phyloP scores from a whole-genome alignment of 1,140 invertebrate genomes.

The Drosophila ogumai region DNA sequence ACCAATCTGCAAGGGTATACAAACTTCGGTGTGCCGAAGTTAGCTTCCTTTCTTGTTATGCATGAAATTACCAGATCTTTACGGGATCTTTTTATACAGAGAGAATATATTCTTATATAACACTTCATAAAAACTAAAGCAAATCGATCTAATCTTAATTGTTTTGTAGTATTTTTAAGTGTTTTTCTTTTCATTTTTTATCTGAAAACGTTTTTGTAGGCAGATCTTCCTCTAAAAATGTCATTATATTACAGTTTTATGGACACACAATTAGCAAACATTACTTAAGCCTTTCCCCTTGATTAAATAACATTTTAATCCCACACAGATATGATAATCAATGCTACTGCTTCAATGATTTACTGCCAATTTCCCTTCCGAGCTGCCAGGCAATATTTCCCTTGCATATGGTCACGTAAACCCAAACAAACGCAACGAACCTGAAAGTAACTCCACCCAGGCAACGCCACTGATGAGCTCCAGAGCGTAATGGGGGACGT shows the following conservation, averaged over 20 bases:
- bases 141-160: too few species aligned
- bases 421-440: constrained; percentile 20
- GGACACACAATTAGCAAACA: neutral
- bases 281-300: neutral
- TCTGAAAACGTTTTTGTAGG: neutral
- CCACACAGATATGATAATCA: constrained; percentile 11
- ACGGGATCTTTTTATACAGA: neutral
- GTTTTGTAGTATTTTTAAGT: neutral
- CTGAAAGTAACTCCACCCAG: constrained; percentile 18
- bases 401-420: constrained; percentile 50
- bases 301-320: constrained; percentile 9
- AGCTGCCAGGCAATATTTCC: constrained; percentile 25
- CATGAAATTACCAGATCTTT: too few species aligned
- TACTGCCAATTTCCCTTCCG: constrained; percentile 25
- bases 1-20: too few species aligned
- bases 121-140: too few species aligned
- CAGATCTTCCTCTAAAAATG: neutral
- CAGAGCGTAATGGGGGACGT: neutral
- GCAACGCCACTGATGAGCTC: constrained; percentile 1
- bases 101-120: neutral
- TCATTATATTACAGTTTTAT: neutral
- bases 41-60: too few species aligned
- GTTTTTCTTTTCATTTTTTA: neutral
- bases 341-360: constrained; percentile 17
- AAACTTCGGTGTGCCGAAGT: too few species aligned